Evolutionary conservation across 2,888 invertebrate species (phyloP).

Genomic region (Chymomyza amoena): DNA sequence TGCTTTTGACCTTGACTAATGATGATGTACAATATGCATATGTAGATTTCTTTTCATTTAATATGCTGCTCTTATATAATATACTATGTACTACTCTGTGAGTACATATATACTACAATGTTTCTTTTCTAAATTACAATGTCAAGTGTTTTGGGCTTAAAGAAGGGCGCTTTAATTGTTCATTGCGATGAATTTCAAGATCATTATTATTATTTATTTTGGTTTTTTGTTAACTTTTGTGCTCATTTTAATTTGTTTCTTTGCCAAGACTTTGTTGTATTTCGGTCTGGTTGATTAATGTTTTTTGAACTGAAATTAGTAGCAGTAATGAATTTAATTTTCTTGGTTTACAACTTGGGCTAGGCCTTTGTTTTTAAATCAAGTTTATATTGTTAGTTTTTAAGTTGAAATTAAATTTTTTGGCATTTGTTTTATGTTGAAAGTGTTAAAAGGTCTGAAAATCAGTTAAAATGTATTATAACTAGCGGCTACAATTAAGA

Average conservation of each 20-base stretch:
- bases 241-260: background rate
- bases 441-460: background rate
- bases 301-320: background rate
- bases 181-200: conserved; percentile 20
- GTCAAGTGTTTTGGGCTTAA: conserved; percentile 35
- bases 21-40: background rate
- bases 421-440: background rate
- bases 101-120: background rate
- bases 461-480: background rate
- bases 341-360: background rate
- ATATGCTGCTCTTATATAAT: background rate
- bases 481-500: background rate
- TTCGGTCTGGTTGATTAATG: background rate
- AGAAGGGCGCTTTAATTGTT: conserved; percentile 9
- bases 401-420: conserved; percentile 2
- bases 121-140: conserved; percentile 31
- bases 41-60: background rate
- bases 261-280: background rate
- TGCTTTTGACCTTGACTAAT: conserved; percentile 47
- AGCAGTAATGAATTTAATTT: background rate
- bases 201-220: background rate
- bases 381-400: background rate
- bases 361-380: background rate
- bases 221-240: conserved; percentile 1
- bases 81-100: background rate